Base-by-base conservation (phyloP, 2,888 invertebrate species). In the Sarcophaga carnaria region DNA sequence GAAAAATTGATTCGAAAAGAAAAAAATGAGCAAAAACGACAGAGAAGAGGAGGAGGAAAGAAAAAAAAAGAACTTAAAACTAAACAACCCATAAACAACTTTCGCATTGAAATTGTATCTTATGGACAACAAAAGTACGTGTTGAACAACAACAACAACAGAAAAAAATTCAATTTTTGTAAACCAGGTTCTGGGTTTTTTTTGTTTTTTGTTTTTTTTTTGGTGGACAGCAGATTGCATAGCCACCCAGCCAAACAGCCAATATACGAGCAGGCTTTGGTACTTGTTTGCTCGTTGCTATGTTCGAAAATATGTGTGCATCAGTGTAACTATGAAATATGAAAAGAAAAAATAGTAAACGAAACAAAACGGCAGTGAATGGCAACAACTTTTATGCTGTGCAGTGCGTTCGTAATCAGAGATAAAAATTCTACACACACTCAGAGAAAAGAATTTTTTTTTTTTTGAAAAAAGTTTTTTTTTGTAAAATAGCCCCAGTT, bases 81-180 rank as follows among this genome's bases (percentile, higher is more conserved):
- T 80, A 74, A 83, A 85, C 78, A 85, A 82, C 0, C 62, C 79
- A 81, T 63, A 80, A 88, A 83, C 85, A 85, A 88, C 80, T 85
- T 88, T 88, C 88, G 88, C 88, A 86, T 86, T 86, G 83, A 86
- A 88, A 88, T 85, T 88, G 84, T 88, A 88, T 88, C 88, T 88
- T 79, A 70, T 80, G 86, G 88, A 86, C 88, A 54, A 54, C 12
- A 85, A 82, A 85, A 77, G 70, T 74, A 88, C 89, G 87, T 86
- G 76, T 71, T 69, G 49, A 80, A 71, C 81, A 69, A 70, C 62
- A 78, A 87, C 67, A 70, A 76, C 27, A 75, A 62, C 69, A 78
- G 69, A 14, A 78, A 80, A 70, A 20, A 20, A n/a, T 49, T 37
- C 20, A 59, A 14, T 59, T 80, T 47, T 64, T 72, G 20, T 74